Percentiles rank a stretch among this genome's conserved stretches.
Evolutionary conservation across 92 coral and sea anemone species (phyloP).

Genomic region (Zoanthus sansibaricus): DNA sequence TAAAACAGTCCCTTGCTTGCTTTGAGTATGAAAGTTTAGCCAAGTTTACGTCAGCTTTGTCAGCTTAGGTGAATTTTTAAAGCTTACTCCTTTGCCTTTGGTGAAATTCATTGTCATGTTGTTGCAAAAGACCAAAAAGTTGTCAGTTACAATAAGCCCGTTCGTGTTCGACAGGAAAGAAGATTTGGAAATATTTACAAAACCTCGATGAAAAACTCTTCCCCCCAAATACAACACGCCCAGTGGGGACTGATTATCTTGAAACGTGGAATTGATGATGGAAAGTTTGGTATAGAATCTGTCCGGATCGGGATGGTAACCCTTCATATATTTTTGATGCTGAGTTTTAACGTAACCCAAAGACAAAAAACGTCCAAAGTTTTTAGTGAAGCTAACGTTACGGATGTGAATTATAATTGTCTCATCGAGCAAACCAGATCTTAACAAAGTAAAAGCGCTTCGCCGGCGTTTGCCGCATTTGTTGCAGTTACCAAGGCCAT

Average conservation of each 20-base stretch:
- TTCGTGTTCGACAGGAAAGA: background rate
- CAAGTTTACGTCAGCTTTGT: background rate
- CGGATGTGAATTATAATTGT: background rate
- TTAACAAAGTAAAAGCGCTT: background rate
- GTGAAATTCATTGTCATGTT: constrained; percentile 10
- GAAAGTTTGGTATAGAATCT: background rate
- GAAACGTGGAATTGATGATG: background rate
- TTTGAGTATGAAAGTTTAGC: background rate
- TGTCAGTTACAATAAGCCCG: background rate
- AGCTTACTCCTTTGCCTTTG: background rate
- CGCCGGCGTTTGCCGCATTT: background rate
- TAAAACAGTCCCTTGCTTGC: constrained; percentile 26
- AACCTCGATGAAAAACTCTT: background rate
- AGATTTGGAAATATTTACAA: background rate
- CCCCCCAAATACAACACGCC: background rate
- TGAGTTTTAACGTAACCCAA: background rate
- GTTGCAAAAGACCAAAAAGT: background rate
- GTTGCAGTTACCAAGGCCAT: background rate
- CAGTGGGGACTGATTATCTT: no score
- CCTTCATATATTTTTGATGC: background rate
- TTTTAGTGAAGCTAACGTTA: background rate
- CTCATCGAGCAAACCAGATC: background rate
- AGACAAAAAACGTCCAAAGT: background rate
- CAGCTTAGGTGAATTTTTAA: background rate
- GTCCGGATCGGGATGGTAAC: background rate